These are phyloP conservation scores for Cyclophora punctaria DNA, from an alignment of 2,888 invertebrate species.

Conservation along the genomic window DNA sequence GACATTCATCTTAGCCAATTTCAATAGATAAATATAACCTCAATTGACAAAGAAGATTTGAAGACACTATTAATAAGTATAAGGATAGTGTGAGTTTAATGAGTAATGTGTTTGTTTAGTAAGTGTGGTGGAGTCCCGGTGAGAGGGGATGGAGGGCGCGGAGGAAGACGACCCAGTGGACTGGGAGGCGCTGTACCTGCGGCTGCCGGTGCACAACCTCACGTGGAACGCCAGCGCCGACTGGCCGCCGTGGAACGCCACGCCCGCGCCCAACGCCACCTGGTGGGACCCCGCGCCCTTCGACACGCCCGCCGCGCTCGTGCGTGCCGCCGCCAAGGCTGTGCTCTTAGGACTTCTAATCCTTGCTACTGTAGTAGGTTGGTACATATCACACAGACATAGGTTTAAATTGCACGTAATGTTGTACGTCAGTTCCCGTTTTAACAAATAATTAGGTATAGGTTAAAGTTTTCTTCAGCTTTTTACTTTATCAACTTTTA, in stretches of 20 bases:
- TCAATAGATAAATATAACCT: no score
- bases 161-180: slow-evolving; percentile 58
- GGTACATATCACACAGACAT: slow-evolving; percentile 14
- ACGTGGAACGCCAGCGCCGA: slow-evolving; percentile 51
- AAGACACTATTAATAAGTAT: no score
- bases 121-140: slow-evolving; percentile 52
- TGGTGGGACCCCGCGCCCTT: slow-evolving; percentile 65
- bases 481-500: no score
- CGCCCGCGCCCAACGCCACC: slow-evolving; percentile 48
- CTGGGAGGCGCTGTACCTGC: slow-evolving; percentile 62
- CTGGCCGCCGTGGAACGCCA: slow-evolving; percentile 46
- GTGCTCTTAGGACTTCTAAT: slow-evolving; percentile 76
- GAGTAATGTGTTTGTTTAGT: slow-evolving; percentile 23
- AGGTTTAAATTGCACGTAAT: no score
- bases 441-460: no score
- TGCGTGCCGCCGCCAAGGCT: slow-evolving; percentile 77
- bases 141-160: slow-evolving; percentile 70
- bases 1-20: no score
- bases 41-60: no score
- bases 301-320: slow-evolving; percentile 69
- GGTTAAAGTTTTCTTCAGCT: no score
- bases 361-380: slow-evolving; percentile 78
- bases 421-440: no score
- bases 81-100: no score
- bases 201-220: slow-evolving; percentile 47